These are phyloP conservation scores for Rosalia funebris DNA, from an alignment of 2,888 invertebrate genomes.

Conservation along the genomic window DNA sequence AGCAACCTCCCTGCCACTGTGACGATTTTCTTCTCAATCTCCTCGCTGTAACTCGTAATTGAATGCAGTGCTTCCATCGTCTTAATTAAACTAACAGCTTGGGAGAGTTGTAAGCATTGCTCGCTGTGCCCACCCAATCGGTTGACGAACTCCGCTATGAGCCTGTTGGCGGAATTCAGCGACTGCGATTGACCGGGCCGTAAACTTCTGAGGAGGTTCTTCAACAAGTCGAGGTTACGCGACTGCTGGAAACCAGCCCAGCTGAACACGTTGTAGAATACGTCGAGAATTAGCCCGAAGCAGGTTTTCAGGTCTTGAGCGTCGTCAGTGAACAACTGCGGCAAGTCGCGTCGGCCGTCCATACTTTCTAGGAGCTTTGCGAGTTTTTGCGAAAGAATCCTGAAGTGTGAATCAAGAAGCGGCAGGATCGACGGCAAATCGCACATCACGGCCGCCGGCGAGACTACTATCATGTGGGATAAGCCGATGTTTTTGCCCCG, in stretches of 20 bases:
- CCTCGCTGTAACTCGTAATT: slow-evolving; percentile 61
- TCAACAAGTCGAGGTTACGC: slow-evolving; percentile 56
- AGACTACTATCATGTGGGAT: slow-evolving; percentile 54
- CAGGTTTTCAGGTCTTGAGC: slow-evolving; percentile 65
- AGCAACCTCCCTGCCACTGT: slow-evolving; percentile 69
- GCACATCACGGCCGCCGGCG: slow-evolving; percentile 56
- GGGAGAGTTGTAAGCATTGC: slow-evolving; percentile 67
- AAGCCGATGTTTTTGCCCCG: slow-evolving; percentile 53
- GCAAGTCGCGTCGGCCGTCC: slow-evolving; percentile 69
- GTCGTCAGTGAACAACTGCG: slow-evolving; percentile 67
- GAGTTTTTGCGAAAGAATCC: slow-evolving; percentile 47
- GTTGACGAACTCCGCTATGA: slow-evolving; percentile 60
- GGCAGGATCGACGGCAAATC: slow-evolving; percentile 64
- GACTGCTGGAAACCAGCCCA: slow-evolving; percentile 66
- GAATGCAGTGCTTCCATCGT: slow-evolving; percentile 66
- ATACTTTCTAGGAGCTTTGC: slow-evolving; percentile 64
- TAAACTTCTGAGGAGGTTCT: slow-evolving; percentile 68
- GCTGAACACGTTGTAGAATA: slow-evolving; percentile 64
- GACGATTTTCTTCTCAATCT: slow-evolving; percentile 65
- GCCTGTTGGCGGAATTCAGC: slow-evolving; percentile 54
- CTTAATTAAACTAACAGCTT: slow-evolving; percentile 68
- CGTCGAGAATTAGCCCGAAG: slow-evolving; percentile 61
- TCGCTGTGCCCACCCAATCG: slow-evolving; percentile 65
- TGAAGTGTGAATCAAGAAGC: slow-evolving; percentile 61
- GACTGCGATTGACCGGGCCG: slow-evolving; percentile 53